Base-by-base conservation (phyloP, 2,888 invertebrate genomes). In the Nomada fucata region DNA sequence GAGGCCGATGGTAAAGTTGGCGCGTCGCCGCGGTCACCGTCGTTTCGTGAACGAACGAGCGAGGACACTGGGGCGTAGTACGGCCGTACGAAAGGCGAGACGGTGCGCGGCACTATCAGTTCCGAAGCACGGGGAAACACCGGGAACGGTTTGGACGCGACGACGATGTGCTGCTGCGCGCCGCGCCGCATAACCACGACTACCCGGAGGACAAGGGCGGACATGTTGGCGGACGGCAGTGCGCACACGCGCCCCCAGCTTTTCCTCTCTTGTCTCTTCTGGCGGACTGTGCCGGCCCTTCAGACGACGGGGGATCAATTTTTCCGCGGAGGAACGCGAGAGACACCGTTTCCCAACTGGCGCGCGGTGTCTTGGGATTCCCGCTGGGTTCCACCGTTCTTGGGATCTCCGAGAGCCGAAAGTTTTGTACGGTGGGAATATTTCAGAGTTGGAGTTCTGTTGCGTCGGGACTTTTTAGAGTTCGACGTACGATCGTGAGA, bases 171-270 rank as follows among this genome's bases (percentile, higher is more conserved):
- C 86, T 88, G 85, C 86, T 85, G 87, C 84, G 86, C 86, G 84
- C 76, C 89, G 84, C 88, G 84, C 85, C 88, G 90, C 90, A 84
- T 89, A 87, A 84, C 83, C 88, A 88, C 88, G 88, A 88, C 88
- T 88, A 86, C 85, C 81, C 76, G 77, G 82, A 67, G 61, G 73
- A 82, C 67, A 76, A 77, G 89, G 90, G 88, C 91, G 90, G 91
- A 92, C 91, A 91, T 91, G 87, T 91, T 92, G 90, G 88, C 85
- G 82, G 85, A 67, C 64, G 73, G 64, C 59, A 89, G 76, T 82
- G 91, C 91, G 91, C 91, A 91, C 84, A 81, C 82, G 81, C 79
- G 77, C 63, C 85, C 77, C 68, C 81, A 63, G 67, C 79, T 79
- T 77, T 57, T 70, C 75, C 53, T 53, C 63, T 53, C 68, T 67